These are phyloP conservation scores for Omphaloscelis lunosa DNA, from an alignment of 2,888 invertebrate species.

Conservation along the genomic window DNA sequence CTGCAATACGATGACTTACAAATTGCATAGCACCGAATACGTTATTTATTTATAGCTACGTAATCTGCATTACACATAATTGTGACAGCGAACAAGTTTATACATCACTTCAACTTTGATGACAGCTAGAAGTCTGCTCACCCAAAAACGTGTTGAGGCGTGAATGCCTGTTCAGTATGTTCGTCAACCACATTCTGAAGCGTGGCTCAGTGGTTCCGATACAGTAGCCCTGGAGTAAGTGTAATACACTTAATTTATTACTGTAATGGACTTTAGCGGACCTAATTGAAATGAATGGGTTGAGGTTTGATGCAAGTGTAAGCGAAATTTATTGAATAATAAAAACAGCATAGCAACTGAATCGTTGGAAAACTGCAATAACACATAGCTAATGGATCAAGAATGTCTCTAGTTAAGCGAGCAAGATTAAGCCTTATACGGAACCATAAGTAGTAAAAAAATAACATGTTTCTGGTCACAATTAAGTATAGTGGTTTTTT, in stretches of 20 bases:
- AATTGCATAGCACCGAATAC: conserved; percentile 14
- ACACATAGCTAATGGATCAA: too few species aligned
- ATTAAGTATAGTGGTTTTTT: too few species aligned
- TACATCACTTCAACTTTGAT: conserved; percentile 24
- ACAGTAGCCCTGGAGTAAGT: conserved; percentile 29
- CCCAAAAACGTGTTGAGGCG: conserved; percentile 43
- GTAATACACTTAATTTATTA: conserved; percentile 44
- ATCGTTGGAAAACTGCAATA: neutral
- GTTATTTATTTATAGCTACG: neutral
- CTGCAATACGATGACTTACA: conserved; percentile 14
- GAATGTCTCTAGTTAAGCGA: too few species aligned
- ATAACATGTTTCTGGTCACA: neutral
- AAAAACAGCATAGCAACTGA: neutral
- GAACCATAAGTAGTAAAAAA: neutral
- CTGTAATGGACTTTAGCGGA: conserved; percentile 32
- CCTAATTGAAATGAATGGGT: conserved; percentile 42
- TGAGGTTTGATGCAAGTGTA: conserved; percentile 16
- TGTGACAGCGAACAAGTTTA: conserved; percentile 33
- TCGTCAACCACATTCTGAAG: conserved; percentile 42
- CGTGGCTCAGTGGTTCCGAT: conserved; percentile 27
- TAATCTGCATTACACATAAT: conserved; percentile 23
- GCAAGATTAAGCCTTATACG: neutral
- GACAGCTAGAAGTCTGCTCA: conserved; percentile 41
- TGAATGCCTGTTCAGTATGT: conserved; percentile 29
- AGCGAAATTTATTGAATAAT: conserved; percentile 15